These are phyloP conservation scores for Rallus limicola DNA, from an alignment of 2,113 vertebrate species.

Conservation along the genomic window DNA sequence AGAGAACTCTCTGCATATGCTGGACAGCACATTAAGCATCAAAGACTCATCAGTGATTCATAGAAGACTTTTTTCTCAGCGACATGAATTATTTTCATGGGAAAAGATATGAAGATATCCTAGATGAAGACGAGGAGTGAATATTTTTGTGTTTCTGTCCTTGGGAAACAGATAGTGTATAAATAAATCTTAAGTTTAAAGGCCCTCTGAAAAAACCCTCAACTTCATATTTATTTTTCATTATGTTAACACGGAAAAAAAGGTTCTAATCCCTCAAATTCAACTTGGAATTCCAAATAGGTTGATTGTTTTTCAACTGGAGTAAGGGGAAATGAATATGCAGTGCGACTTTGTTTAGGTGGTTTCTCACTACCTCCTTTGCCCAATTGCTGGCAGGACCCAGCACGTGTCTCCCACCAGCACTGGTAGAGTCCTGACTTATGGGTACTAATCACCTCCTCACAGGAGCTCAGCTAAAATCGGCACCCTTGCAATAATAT, in stretches of 20 bases:
- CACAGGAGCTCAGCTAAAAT: not conserved
- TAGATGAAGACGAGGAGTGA: not conserved
- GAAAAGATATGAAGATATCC: constrained; percentile 11
- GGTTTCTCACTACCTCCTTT: not conserved
- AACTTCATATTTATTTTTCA: not conserved
- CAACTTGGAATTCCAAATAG: constrained; percentile 20
- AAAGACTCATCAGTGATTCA: constrained; percentile 19
- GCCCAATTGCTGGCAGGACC: not conserved
- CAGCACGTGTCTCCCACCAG: not conserved
- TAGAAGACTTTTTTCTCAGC: not conserved
- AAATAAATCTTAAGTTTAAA: constrained; percentile 4
- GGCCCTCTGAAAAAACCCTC: not conserved
- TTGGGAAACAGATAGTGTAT: not conserved
- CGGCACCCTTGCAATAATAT: not conserved
- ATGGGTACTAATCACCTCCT: not conserved
- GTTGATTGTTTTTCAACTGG: not conserved
- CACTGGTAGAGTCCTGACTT: not conserved
- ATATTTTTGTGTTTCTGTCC: not conserved
- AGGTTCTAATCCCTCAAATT: not conserved
- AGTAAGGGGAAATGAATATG: not conserved
- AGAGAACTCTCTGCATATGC: not conserved
- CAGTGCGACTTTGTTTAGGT: not conserved
- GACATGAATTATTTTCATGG: constrained; percentile 35
- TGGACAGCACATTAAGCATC: constrained; percentile 31
- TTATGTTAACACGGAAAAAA: not conserved